phyloP scores from a whole-genome alignment of 1,140 invertebrate species.

The Drosophila triauraria region DNA sequence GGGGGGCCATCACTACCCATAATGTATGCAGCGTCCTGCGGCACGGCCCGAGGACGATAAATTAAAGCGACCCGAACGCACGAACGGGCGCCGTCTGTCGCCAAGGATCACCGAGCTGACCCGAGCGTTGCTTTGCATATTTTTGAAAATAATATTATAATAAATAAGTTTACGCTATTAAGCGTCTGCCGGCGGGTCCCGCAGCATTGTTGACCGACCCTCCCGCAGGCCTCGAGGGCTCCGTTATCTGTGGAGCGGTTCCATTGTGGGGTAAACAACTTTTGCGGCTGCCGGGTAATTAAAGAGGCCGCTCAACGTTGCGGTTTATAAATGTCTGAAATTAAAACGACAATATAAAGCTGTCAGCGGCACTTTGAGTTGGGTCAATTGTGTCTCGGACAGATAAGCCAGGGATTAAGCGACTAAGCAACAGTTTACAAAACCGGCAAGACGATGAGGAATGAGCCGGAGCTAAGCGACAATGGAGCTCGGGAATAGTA shows the following conservation, averaged over 20 bases:
- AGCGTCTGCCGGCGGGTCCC: conserved; percentile 61
- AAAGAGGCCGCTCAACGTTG: conserved; percentile 64
- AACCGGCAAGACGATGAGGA: conserved; percentile 24
- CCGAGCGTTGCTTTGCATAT: conserved; percentile 58
- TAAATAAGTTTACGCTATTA: conserved; percentile 78
- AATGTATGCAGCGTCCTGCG: conserved; percentile 73
- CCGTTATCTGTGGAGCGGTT: conserved; percentile 60
- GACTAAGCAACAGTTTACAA: conserved; percentile 53
- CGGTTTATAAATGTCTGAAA: conserved; percentile 77
- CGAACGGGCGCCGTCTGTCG: conserved; percentile 55
- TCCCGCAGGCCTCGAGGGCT: conserved; percentile 35
- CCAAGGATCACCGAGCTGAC: conserved; percentile 50
- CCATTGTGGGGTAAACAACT: conserved; percentile 52
- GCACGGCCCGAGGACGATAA: conserved; percentile 61
- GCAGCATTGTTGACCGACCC: conserved; percentile 53
- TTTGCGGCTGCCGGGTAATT: conserved; percentile 66
- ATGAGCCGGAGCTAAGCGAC: background rate
- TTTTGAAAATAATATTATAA: conserved; percentile 80
- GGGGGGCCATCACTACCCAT: conserved; percentile 42
- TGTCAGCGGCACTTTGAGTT: conserved; percentile 74
- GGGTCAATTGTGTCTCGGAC: conserved; percentile 53
- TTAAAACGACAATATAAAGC: conserved; percentile 80
- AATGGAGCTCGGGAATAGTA: conserved; percentile 5
- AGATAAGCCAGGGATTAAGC: conserved; percentile 47
- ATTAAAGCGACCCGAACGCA: conserved; percentile 58